These are phyloP conservation scores for Cinara cedri DNA, from an alignment of 2,888 invertebrate genomes.

Conservation along the genomic window DNA sequence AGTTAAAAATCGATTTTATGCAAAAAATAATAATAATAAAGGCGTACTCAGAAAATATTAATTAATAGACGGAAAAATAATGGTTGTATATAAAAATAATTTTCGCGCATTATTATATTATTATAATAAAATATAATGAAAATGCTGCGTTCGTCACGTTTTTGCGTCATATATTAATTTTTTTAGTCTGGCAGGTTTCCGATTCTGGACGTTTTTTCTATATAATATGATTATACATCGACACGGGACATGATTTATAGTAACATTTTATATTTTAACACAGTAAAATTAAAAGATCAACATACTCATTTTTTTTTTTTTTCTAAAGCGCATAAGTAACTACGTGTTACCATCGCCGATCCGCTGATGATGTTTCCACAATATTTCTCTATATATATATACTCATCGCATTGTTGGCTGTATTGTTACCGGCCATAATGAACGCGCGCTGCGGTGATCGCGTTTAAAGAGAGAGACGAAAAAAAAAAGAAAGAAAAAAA, in stretches of 20 bases:
- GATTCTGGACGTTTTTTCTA: too few relatives aligned
- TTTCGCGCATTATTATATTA: too few relatives aligned
- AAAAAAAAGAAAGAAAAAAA: not conserved
- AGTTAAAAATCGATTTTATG: too few relatives aligned
- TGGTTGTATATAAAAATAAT: too few relatives aligned
- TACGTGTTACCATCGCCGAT: not conserved
- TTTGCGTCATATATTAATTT: too few relatives aligned
- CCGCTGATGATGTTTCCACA: not conserved
- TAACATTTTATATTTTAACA: not conserved
- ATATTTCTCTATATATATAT: not conserved
- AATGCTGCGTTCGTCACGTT: too few relatives aligned
- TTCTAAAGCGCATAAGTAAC: not conserved
- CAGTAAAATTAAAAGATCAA: constrained; percentile 33
- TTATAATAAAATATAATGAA: too few relatives aligned
- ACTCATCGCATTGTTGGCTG: constrained; percentile 19
- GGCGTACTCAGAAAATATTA: too few relatives aligned
- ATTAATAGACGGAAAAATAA: too few relatives aligned
- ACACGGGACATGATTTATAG: constrained; percentile 24
- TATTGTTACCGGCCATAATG: constrained; percentile 24
- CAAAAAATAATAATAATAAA: too few relatives aligned
- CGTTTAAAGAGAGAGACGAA: not conserved
- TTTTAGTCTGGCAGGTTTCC: too few relatives aligned
- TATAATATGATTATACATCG: not conserved
- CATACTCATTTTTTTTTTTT: constrained; percentile 25
- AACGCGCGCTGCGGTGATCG: not conserved